These are phyloP conservation scores for Drosophila novamexicana DNA, from an alignment of 1,140 invertebrate genomes.

Conservation along the genomic window DNA sequence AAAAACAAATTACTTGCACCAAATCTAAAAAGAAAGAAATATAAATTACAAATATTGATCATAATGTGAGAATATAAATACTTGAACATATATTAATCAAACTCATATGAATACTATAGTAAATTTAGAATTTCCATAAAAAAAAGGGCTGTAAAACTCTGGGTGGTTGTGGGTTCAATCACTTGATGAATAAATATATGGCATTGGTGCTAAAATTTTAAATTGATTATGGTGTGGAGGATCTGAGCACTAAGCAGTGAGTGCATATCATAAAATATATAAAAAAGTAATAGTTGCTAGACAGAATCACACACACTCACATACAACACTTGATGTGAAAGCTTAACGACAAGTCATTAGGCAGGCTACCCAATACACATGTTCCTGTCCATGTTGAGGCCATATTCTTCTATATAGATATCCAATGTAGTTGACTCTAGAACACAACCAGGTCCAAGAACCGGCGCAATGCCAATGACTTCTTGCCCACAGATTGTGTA, in stretches of 20 bases:
- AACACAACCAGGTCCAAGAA: conserved; percentile 5
- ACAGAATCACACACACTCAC: conserved; percentile 5
- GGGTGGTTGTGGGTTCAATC: not conserved
- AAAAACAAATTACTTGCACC: no score
- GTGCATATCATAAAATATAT: conserved; percentile 59
- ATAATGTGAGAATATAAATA: not conserved
- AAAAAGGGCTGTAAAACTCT: not conserved
- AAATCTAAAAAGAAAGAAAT: not conserved
- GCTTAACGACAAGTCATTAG: conserved; percentile 59
- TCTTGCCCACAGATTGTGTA: conserved; percentile 29
- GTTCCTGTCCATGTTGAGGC: conserved; percentile 35
- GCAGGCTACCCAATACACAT: conserved; percentile 41
- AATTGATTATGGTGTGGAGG: conserved; percentile 26
- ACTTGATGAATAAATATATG: conserved; percentile 21
- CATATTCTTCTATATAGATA: conserved; percentile 55
- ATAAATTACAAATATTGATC: not conserved
- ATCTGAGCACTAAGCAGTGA: not conserved
- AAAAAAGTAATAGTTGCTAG: conserved; percentile 13
- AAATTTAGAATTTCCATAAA: not conserved
- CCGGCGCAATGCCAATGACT: conserved; percentile 71
- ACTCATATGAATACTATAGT: not conserved
- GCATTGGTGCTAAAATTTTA: conserved; percentile 36
- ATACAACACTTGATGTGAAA: conserved; percentile 34
- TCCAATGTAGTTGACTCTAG: conserved; percentile 45
- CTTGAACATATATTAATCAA: not conserved